Conservation (phyloP, 2,797 vertebrate genomes). For the Gymnothorax javanicus region DNA sequence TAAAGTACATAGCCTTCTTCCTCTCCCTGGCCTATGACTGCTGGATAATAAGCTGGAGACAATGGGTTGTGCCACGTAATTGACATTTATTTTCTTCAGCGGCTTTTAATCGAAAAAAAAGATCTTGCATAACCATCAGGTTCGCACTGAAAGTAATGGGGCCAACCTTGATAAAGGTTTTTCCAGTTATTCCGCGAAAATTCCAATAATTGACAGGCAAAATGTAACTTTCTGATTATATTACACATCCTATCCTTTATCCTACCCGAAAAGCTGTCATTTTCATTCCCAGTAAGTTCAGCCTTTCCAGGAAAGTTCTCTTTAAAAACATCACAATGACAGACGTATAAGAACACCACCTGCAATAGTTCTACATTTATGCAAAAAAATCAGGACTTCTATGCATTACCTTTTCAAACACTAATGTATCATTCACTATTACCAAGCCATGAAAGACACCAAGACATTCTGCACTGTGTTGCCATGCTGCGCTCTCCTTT, state of each 20-base stretch:
- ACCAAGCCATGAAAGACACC: too few relatives aligned
- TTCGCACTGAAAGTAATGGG: not conserved
- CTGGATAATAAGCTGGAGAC: constrained; percentile 19
- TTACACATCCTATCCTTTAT: not conserved
- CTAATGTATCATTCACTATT: too few relatives aligned
- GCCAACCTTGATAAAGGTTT: not conserved
- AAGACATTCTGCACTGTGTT: not conserved
- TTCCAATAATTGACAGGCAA: not conserved
- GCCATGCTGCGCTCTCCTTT: not conserved
- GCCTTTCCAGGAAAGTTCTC: not conserved
- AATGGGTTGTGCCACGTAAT: not conserved
- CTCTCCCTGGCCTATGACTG: not conserved
- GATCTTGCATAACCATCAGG: constrained; percentile 6
- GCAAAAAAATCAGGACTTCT: too few relatives aligned
- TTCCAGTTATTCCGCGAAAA: not conserved
- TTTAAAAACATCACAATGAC: too few relatives aligned
- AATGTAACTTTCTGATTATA: not conserved
- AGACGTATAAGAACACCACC: too few relatives aligned
- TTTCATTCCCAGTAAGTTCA: not conserved
- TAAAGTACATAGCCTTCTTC: not conserved
- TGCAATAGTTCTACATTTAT: too few relatives aligned
- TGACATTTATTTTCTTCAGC: not conserved
- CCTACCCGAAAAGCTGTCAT: not conserved
- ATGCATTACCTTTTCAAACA: too few relatives aligned
- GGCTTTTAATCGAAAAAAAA: constrained; percentile 9